Conservation (phyloP, 1,140 invertebrate genomes). For the Melanaphis sacchari region DNA sequence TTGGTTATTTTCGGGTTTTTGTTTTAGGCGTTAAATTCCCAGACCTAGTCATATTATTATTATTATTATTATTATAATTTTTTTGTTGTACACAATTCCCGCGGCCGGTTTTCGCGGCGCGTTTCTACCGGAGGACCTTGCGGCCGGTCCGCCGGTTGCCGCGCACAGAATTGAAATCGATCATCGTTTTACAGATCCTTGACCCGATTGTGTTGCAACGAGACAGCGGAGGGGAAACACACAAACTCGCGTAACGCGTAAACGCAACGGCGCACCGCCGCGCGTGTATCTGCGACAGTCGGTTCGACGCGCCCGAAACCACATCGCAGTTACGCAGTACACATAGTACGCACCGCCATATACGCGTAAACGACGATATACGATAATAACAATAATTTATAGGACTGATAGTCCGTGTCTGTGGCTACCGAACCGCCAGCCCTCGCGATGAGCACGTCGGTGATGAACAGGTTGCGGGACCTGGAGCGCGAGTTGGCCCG, state of each 20-base stretch:
- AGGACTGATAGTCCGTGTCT: neutral
- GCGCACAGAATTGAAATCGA: slow-evolving; percentile 41
- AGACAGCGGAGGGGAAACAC: neutral
- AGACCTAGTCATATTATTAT: too few species aligned
- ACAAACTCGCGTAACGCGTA: neutral
- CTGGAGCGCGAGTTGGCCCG: slow-evolving; percentile 57
- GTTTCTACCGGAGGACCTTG: slow-evolving; percentile 35
- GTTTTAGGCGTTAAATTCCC: too few species aligned
- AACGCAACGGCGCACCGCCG: neutral
- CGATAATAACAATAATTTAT: neutral
- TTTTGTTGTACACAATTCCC: neutral
- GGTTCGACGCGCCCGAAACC: neutral
- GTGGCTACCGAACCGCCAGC: neutral
- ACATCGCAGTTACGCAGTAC: neutral
- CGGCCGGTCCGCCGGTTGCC: neutral
- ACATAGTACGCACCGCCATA: neutral
- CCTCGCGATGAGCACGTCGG: slow-evolving; percentile 37
- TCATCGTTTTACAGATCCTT: slow-evolving; percentile 24
- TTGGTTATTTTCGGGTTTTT: too few species aligned
- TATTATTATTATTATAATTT: neutral
- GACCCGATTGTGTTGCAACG: slow-evolving; percentile 18
- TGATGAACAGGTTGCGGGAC: slow-evolving; percentile 54
- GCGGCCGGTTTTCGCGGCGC: neutral
- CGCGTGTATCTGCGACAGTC: neutral
- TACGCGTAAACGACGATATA: neutral